These are phyloP conservation scores for Diplodus puntazzo DNA, from an alignment of 2,797 vertebrate genomes.

Conservation along the genomic window DNA sequence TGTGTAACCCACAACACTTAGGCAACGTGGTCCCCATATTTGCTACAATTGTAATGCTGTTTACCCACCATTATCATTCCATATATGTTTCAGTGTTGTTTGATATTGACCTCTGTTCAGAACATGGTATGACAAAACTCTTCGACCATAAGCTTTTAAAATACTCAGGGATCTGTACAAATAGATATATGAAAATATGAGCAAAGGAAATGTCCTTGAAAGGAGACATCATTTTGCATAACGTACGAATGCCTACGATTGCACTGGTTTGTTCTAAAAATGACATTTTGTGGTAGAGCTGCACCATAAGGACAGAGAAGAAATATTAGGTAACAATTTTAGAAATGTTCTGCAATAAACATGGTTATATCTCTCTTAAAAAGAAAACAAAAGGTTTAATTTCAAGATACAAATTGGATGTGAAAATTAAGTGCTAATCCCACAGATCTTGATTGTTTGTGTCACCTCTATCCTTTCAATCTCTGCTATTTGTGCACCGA, in stretches of 20 bases:
- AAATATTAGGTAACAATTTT: background rate
- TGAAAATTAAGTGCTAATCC: conserved; percentile 2
- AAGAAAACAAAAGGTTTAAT: background rate
- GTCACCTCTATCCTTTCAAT: background rate
- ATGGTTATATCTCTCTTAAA: background rate
- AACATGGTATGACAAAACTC: background rate
- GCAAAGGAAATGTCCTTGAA: background rate
- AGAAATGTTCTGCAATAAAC: background rate
- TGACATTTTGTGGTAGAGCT: conserved; percentile 17
- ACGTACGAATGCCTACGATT: conserved; percentile 22
- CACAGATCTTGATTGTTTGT: background rate
- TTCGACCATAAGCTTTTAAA: conserved; percentile 24
- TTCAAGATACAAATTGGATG: background rate
- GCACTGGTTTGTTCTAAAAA: conserved; percentile 43
- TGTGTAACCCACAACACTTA: background rate
- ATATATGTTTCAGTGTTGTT: conserved; percentile 11
- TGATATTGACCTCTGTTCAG: background rate
- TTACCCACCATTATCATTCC: background rate
- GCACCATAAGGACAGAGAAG: conserved; percentile 24
- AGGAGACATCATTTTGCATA: conserved; percentile 16
- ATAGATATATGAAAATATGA: too few species aligned
- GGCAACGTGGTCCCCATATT: conserved; percentile 40
- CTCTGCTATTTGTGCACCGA: background rate
- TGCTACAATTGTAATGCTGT: conserved; percentile 49
- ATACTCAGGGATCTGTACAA: background rate